These are phyloP conservation scores for Oreamnos americanus DNA, from an alignment of 2,113 vertebrate species.

Conservation along the genomic window DNA sequence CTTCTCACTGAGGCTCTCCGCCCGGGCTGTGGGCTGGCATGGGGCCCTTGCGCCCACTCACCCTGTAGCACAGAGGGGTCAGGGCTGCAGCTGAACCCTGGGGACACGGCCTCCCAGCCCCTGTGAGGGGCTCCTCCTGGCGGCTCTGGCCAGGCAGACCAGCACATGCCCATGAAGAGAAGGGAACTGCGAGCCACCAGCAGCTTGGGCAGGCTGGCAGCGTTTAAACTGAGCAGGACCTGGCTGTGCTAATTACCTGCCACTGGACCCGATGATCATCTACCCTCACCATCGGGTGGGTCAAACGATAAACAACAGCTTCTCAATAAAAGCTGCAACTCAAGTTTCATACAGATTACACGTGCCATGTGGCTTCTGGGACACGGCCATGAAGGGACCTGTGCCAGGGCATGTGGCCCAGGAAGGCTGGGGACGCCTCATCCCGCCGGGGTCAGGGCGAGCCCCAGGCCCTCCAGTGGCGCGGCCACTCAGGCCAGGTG, in stretches of 20 bases:
- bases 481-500: neutral
- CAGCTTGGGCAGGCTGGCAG: neutral
- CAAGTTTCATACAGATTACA: rapidly evolving
- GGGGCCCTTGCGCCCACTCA: neutral
- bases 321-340: neutral
- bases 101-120: neutral
- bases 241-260: neutral
- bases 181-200: rapidly evolving
- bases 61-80: neutral
- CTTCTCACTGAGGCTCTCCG: neutral
- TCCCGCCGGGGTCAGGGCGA: rapidly evolving
- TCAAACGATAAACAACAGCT: neutral
- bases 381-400: rapidly evolving
- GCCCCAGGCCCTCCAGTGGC: rapidly evolving
- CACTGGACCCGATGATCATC: rapidly evolving
- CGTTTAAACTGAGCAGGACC: neutral
- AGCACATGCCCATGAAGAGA: too few relatives aligned
- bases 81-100: rapidly evolving
- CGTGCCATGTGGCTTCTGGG: neutral
- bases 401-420: neutral
- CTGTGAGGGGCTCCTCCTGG: rapidly evolving
- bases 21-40: neutral
- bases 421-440: rapidly evolving
- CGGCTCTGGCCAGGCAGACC: neutral
- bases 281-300: neutral